These are phyloP conservation scores for Falco concolor DNA, from an alignment of 2,797 vertebrate genomes.

Conservation along the genomic window DNA sequence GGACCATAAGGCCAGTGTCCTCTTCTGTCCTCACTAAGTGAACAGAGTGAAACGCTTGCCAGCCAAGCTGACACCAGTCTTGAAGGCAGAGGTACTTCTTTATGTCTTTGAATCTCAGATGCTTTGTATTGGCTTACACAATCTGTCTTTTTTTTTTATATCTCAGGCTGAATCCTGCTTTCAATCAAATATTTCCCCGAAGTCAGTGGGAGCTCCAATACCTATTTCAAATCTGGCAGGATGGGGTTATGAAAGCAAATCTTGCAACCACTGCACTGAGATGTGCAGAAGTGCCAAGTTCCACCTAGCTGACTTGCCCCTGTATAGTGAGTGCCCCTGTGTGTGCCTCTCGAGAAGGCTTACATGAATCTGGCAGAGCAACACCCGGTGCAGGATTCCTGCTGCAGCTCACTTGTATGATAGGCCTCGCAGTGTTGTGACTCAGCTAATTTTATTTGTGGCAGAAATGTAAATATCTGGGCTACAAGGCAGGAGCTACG, in stretches of 20 bases:
- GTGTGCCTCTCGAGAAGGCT: background rate
- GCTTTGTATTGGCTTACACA: background rate
- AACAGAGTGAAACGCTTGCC: background rate
- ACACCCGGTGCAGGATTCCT: rapidly evolving
- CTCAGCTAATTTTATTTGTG: background rate
- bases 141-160: background rate
- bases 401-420: background rate
- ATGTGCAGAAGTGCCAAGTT: background rate
- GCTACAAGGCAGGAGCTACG: background rate
- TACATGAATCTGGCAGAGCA: background rate
- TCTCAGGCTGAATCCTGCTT: background rate
- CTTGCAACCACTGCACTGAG: background rate
- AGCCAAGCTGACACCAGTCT: background rate
- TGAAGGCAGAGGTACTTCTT: rapidly evolving
- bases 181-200: background rate
- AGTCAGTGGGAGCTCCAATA: background rate
- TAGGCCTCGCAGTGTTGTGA: background rate
- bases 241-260: background rate
- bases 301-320: background rate
- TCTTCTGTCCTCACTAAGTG: background rate
- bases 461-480: background rate
- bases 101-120: background rate
- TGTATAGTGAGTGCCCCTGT: too few relatives aligned
- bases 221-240: background rate
- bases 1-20: background rate